Conservation (phyloP, 1,140 invertebrate genomes). For the Bombus superbus region DNA sequence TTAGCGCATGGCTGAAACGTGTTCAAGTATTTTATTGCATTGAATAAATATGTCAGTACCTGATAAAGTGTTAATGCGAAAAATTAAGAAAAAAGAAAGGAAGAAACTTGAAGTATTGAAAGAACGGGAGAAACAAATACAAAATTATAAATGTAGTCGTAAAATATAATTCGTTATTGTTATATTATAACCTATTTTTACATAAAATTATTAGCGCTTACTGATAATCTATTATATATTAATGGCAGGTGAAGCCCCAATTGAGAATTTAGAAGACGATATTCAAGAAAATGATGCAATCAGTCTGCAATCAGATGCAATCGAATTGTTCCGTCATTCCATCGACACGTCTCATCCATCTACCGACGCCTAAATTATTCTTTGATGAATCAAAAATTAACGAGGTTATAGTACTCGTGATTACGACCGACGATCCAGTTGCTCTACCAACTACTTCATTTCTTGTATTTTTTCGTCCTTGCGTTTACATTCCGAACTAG, state of each 20-base stretch:
- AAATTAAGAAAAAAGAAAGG: conserved; percentile 90
- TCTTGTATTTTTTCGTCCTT: no score
- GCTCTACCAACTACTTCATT: no score
- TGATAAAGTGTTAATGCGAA: conserved; percentile 90
- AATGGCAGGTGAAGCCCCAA: conserved; percentile 69
- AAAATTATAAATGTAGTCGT: conserved; percentile 60
- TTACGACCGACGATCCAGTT: no score
- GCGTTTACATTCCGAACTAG: no score
- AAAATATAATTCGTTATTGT: background rate
- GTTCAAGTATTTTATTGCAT: background rate
- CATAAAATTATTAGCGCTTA: conserved; percentile 39
- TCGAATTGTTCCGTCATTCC: no score
- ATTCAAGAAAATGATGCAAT: background rate
- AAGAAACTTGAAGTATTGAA: conserved; percentile 86
- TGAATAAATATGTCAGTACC: conserved; percentile 87
- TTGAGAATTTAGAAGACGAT: conserved; percentile 68
- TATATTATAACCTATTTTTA: background rate
- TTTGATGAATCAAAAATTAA: no score
- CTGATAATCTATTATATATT: conserved; percentile 57
- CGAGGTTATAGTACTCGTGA: no score
- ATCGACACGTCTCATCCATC: no score
- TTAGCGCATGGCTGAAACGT: conserved; percentile 16
- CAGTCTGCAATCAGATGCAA: no score
- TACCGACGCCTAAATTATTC: no score
- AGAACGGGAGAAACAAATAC: conserved; percentile 81